phyloP scores from a whole-genome alignment of 1,140 invertebrate species.

The Bilobella aurantiaca region DNA sequence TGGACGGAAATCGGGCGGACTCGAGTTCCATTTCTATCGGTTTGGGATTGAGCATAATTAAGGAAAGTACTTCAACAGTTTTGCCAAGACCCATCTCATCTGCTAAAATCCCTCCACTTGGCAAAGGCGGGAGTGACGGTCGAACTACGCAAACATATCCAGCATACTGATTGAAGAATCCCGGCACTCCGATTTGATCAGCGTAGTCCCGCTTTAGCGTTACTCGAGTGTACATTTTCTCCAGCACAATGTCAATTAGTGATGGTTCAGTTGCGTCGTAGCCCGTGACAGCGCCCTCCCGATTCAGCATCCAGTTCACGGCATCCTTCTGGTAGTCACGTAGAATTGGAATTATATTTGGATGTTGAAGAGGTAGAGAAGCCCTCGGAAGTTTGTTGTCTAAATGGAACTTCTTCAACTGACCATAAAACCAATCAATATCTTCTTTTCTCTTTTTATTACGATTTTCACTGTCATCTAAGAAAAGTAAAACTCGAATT shows the following conservation, averaged over 20 bases:
- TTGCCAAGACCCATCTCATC: constrained; percentile 77
- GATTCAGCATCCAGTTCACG: constrained; percentile 57
- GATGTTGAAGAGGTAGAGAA: constrained; percentile 44
- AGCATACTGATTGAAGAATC: constrained; percentile 47
- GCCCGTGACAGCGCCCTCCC: constrained; percentile 41
- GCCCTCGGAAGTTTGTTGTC: constrained; percentile 35
- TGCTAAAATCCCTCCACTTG: constrained; percentile 63
- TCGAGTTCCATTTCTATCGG: not conserved
- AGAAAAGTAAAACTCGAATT: not conserved
- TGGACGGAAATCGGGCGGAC: not conserved
- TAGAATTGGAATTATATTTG: constrained; percentile 45
- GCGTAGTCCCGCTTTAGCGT: constrained; percentile 38
- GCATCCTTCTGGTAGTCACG: constrained; percentile 55
- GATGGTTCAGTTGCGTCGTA: constrained; percentile 18
- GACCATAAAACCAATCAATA: constrained; percentile 41
- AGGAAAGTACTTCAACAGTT: constrained; percentile 63
- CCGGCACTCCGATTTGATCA: constrained; percentile 37
- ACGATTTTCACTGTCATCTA: not conserved
- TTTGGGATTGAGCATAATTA: constrained; percentile 51
- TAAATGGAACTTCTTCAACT: constrained; percentile 42
- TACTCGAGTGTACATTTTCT: constrained; percentile 30
- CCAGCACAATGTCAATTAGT: constrained; percentile 20
- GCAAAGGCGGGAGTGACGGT: constrained; percentile 37
- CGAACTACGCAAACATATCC: constrained; percentile 40
- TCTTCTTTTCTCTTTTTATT: constrained; percentile 38